phyloP scores from a whole-genome alignment of 2,797 vertebrate genomes.

The Philypnodon macrostomus region DNA sequence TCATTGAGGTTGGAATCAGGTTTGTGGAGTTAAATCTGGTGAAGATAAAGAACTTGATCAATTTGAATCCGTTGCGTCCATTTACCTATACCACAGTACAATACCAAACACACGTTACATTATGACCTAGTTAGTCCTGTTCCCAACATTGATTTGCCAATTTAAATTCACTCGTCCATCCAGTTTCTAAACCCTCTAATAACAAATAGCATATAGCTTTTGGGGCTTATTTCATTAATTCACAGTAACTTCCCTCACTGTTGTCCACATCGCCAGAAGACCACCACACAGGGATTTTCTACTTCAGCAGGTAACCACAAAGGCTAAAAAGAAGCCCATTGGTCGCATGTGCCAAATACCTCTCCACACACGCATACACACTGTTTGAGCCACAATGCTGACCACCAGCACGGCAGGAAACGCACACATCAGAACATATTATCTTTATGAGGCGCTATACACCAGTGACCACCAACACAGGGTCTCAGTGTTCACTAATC shows the following conservation, averaged over 20 bases:
- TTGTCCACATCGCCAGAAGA: constrained; percentile 53
- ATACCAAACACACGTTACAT: too few relatives aligned
- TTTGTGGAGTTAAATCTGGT: too few relatives aligned
- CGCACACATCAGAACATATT: constrained; percentile 55
- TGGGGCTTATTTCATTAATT: constrained; percentile 64
- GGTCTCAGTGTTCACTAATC: constrained; percentile 74
- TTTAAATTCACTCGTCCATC: constrained; percentile 19
- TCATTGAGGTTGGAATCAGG: too few relatives aligned
- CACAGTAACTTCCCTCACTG: constrained; percentile 57
- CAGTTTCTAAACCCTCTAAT: constrained; percentile 27
- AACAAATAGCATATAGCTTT: constrained; percentile 32
- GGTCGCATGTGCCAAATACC: constrained; percentile 64
- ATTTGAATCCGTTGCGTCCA: too few relatives aligned
- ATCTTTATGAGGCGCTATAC: constrained; percentile 73
- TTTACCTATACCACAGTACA: too few relatives aligned
- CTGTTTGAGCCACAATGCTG: constrained; percentile 52
- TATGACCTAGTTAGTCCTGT: constrained; percentile 10
- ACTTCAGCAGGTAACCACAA: constrained; percentile 75
- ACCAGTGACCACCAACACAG: constrained; percentile 74
- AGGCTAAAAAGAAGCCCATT: constrained; percentile 68
- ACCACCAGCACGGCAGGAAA: constrained; percentile 58
- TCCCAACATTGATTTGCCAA: constrained; percentile 19
- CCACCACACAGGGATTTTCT: constrained; percentile 76
- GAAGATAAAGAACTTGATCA: too few relatives aligned
- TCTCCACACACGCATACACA: constrained; percentile 27